phyloP scores from a whole-genome alignment of 2,888 invertebrate genomes.

The Dione vanillae region DNA sequence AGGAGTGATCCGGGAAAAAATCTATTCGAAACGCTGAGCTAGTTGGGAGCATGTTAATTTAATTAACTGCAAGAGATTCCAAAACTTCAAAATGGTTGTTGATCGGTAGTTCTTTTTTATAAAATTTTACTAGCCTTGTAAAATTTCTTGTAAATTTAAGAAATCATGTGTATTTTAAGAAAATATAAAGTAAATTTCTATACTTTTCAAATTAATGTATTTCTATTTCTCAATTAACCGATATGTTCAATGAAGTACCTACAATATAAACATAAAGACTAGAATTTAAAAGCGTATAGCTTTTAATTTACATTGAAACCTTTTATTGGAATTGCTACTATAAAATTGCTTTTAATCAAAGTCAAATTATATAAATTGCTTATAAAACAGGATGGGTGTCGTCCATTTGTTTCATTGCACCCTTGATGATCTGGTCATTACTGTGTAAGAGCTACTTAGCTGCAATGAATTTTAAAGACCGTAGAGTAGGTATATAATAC shows the following conservation, averaged over 20 bases:
- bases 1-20: constrained; percentile 61
- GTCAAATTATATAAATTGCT: constrained; percentile 52
- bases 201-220: no score
- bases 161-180: neutral
- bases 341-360: constrained; percentile 37
- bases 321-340: constrained; percentile 3
- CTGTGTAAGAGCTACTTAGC: constrained; percentile 24
- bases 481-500: constrained; percentile 2
- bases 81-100: constrained; percentile 31
- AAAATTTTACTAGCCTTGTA: neutral
- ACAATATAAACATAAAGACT: neutral
- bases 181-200: neutral
- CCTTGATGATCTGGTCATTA: constrained; percentile 40
- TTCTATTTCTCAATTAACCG: no score
- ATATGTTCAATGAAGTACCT: neutral
- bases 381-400: constrained; percentile 47
- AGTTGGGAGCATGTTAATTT: constrained; percentile 70
- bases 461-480: constrained; percentile 23
- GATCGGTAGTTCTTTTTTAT: constrained; percentile 25
- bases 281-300: neutral
- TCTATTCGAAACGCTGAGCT: constrained; percentile 54
- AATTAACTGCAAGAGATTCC: constrained; percentile 51
- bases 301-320: constrained; percentile 9
- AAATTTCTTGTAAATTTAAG: neutral
- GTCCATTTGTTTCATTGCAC: constrained; percentile 51